Base-by-base conservation (phyloP, 2,888 invertebrate genomes). In the Andrena minutula region DNA sequence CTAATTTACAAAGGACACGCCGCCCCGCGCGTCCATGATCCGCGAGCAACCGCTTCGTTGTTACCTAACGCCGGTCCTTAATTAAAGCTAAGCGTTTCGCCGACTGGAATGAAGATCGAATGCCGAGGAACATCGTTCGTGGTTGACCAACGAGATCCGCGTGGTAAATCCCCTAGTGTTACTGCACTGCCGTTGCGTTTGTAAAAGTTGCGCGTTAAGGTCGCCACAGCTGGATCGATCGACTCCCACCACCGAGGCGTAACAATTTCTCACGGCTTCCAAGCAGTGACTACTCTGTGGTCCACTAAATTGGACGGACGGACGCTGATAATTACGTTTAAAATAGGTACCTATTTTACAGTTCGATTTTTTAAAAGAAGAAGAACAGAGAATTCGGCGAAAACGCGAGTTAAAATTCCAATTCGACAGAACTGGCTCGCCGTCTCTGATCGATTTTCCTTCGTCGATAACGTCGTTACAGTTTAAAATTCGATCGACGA, bases 301-400 rank as follows among this genome's bases (percentile, higher is more conserved):
- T 83, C 85, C 83, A 69, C 77, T 60, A n/a, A 84, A 32, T 75
- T 30, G 78, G 65, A 84, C 78, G 88, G 85, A 88, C 82, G 84
- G 88, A 88, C 58, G 63, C 53, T 49, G 60, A 30, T 66, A 30
- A 75, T 61, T 56, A 35, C 7, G 26, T 65, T 53, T 49, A 35
- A 68, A 56, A 69, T 16, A 71, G 53, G 0, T 12, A 26, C 10
- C 26, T 41, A 41, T 16, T 16, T 41, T 41, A 53, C 68, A 7
- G 12, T 16, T 51, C 28, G 35, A 47, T 58, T 26, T 41, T 1
- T 56, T 20, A 56, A 56, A 56, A 56, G 23, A 23, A 28, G 51
- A 61, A 61, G 16, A 41, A 28, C 2, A n/a, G 2, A 23, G 41
- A 47, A 53, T 1, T 3, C 23, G 41, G 5, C 30, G 8, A 28